Evolutionary conservation across 64 coral and sea anemone genomes (phyloP).

Genomic region (Hydrozoanthus tunicans): DNA sequence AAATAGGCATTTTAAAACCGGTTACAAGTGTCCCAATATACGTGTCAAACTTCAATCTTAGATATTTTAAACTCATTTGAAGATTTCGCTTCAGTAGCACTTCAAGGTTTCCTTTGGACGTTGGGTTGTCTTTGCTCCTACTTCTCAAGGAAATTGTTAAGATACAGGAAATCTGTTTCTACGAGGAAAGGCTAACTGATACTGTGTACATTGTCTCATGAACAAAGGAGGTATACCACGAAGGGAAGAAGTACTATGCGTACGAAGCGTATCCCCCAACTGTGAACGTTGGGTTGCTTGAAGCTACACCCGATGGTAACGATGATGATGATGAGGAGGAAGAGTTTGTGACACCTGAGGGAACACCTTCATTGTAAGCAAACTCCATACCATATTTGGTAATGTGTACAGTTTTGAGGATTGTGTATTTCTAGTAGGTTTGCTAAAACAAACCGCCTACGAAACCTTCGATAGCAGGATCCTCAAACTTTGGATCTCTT

Average conservation of each 20-base stretch:
- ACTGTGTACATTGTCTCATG: background rate
- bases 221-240: slow-evolving; percentile 42
- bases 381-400: background rate
- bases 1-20: no score
- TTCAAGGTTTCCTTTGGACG: no score
- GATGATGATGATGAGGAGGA: slow-evolving; percentile 17
- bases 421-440: no score
- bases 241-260: slow-evolving; percentile 45
- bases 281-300: slow-evolving; percentile 31
- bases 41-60: no score
- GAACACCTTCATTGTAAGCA: slow-evolving; percentile 26
- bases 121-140: background rate
- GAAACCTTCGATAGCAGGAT: no score
- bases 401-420: no score
- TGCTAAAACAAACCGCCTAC: no score
- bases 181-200: background rate
- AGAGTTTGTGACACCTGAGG: slow-evolving; percentile 27
- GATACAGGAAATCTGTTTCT: no score
- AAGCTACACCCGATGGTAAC: background rate
- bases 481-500: no score
- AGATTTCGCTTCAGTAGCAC: no score
- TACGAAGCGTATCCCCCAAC: slow-evolving; percentile 20
- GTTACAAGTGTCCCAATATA: no score
- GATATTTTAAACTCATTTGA: no score
- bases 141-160: background rate